Percentiles rank a stretch among this genome's conserved stretches.
These are phyloP conservation scores for Lepus americanus DNA, from an alignment of 2,113 vertebrate species.

Conservation along the genomic window DNA sequence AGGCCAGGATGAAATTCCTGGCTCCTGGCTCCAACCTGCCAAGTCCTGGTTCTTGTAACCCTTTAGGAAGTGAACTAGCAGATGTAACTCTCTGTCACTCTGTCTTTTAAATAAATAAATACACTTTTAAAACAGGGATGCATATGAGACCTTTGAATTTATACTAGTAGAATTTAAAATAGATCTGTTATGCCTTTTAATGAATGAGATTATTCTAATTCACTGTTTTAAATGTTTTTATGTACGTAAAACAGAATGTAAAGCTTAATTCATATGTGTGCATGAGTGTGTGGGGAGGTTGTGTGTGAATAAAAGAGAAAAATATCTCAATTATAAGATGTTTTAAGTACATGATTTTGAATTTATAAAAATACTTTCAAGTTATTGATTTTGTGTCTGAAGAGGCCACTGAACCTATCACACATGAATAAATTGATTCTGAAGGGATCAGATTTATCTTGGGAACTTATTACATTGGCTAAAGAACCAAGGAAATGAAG, in stretches of 20 bases:
- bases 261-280: not conserved
- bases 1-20: too few species aligned
- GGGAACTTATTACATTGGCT: constrained; percentile 56
- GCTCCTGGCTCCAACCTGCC: too few species aligned
- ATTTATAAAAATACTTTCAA: not conserved
- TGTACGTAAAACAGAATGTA: not conserved
- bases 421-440: constrained; percentile 20
- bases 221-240: not conserved
- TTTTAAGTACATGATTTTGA: not conserved
- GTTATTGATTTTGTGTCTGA: constrained; percentile 10
- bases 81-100: too few species aligned
- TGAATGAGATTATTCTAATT: not conserved
- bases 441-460: constrained; percentile 48
- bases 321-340: not conserved
- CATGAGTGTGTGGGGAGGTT: accelerated
- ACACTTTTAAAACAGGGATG: not conserved
- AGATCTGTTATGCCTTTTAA: not conserved
- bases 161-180: not conserved
- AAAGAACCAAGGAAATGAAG: constrained; percentile 18
- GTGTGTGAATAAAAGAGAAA: not conserved
- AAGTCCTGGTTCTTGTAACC: too few species aligned
- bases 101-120: too few species aligned
- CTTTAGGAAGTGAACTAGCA: too few species aligned
- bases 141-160: not conserved
- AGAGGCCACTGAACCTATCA: constrained; percentile 21